Evolutionary conservation across 1,140 invertebrate species (phyloP).

Genomic region (Lutraria rhynchaena): DNA sequence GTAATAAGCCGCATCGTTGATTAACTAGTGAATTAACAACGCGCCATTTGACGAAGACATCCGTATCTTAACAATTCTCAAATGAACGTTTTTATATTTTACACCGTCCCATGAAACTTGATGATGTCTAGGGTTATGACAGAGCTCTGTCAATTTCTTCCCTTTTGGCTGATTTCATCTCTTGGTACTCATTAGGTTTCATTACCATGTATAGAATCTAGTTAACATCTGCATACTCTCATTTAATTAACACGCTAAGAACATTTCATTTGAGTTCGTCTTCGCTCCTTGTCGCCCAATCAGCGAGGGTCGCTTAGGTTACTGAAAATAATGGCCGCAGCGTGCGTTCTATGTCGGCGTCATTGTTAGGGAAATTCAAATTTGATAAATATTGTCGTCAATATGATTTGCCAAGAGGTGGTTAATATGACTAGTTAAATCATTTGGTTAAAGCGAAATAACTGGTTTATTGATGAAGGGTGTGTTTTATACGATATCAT

Average conservation of each 20-base stretch:
- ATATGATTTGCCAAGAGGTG: conserved; percentile 55
- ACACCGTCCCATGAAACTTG: conserved; percentile 33
- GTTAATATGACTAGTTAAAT: conserved; percentile 63
- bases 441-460: conserved; percentile 61
- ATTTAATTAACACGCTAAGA: conserved; percentile 55
- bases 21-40: conserved; percentile 50
- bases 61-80: conserved; percentile 8
- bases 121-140: conserved; percentile 48
- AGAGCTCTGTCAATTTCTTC: conserved; percentile 47
- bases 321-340: conserved; percentile 36
- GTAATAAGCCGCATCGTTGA: conserved; percentile 50
- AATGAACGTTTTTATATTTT: conserved; percentile 25
- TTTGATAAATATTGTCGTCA: conserved; percentile 62
- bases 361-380: conserved; percentile 51
- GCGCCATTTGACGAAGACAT: conserved; percentile 24
- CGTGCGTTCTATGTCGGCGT: conserved; percentile 15
- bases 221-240: conserved; percentile 50
- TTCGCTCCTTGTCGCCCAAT: conserved; percentile 20
- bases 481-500: conserved; percentile 30
- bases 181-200: conserved; percentile 49
- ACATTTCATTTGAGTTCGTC: conserved; percentile 37
- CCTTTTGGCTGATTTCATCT: conserved; percentile 49
- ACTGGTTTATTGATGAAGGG: conserved; percentile 51
- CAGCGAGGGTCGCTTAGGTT: conserved; percentile 25
- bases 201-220: conserved; percentile 34